Conservation (phyloP, 35 echinoderm and acorn worm genomes). For the Heliocidaris erythrogramma region DNA sequence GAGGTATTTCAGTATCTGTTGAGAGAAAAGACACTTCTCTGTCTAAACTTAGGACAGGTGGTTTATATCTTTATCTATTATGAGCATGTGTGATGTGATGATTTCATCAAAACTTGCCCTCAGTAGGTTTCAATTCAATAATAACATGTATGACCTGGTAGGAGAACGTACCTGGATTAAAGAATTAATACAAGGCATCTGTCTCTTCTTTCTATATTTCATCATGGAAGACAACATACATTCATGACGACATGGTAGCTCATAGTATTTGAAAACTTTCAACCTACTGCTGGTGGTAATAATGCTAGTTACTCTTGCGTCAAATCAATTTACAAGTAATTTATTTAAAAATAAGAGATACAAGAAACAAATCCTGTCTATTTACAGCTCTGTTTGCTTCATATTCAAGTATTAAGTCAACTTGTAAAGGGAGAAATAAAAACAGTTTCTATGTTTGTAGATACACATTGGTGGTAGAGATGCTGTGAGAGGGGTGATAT, state of each 20-base stretch:
- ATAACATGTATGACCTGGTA: not conserved
- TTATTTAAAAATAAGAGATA: not conserved
- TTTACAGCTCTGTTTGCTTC: not conserved
- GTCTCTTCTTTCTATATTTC: not conserved
- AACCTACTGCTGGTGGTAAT: too few relatives aligned
- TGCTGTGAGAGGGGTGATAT: slow-evolving; percentile 1
- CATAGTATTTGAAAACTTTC: too few relatives aligned
- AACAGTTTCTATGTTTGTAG: not conserved
- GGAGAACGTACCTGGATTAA: not conserved
- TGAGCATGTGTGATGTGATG: not conserved
- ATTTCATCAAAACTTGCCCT: slow-evolving; percentile 17
- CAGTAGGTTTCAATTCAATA: not conserved
- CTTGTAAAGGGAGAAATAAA: not conserved
- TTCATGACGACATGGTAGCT: not conserved
- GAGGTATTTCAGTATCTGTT: not conserved
- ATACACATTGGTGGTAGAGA: not conserved
- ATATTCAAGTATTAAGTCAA: not conserved
- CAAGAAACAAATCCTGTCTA: not conserved
- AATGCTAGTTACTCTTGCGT: not conserved
- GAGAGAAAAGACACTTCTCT: not conserved
- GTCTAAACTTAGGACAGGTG: not conserved
- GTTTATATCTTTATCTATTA: slow-evolving; percentile 7
- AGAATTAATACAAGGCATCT: not conserved
- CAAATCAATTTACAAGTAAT: too few relatives aligned
- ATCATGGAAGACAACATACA: not conserved